Percentiles rank a stretch among this genome's conserved stretches.
phyloP scores from a whole-genome alignment of 1,140 invertebrate species.

The Psix sp. region DNA sequence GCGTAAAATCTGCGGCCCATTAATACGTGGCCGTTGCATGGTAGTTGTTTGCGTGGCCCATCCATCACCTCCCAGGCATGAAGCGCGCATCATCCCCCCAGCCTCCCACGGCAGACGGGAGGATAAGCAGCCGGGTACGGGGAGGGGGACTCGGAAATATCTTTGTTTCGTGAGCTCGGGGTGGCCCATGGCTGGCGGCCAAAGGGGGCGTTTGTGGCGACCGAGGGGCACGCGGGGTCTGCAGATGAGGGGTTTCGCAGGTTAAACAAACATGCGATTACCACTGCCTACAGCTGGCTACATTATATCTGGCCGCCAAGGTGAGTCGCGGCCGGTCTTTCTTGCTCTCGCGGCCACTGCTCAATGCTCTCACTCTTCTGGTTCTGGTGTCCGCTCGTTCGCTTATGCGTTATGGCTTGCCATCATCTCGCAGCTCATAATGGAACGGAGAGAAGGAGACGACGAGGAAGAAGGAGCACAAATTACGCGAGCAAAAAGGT shows the following conservation, averaged over 20 bases:
- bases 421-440: slow-evolving; percentile 50
- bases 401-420: slow-evolving; percentile 59
- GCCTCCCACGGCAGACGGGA: slow-evolving; percentile 32
- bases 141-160: slow-evolving; percentile 64
- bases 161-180: slow-evolving; percentile 72
- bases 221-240: slow-evolving; percentile 44
- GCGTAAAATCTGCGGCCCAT: slow-evolving; percentile 72
- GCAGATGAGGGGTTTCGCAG: slow-evolving; percentile 76
- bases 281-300: slow-evolving; percentile 76
- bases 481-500: slow-evolving; percentile 60
- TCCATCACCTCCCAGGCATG: slow-evolving; percentile 67
- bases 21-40: slow-evolving; percentile 63
- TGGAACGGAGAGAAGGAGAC: slow-evolving; percentile 42
- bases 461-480: slow-evolving; percentile 56
- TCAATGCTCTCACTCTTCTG: slow-evolving; percentile 13
- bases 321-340: slow-evolving; percentile 57
- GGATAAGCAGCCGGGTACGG: slow-evolving; percentile 14
- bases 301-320: slow-evolving; percentile 74
- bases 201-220: slow-evolving; percentile 65
- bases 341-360: slow-evolving; percentile 17
- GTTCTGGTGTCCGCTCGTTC: slow-evolving; percentile 28
- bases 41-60: slow-evolving; percentile 61
- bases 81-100: slow-evolving; percentile 51
- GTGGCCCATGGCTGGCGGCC: slow-evolving; percentile 68
- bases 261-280: slow-evolving; percentile 79